These are phyloP conservation scores for Physeter macrocephalus DNA, from an alignment of 2,113 vertebrate species.

Conservation along the genomic window DNA sequence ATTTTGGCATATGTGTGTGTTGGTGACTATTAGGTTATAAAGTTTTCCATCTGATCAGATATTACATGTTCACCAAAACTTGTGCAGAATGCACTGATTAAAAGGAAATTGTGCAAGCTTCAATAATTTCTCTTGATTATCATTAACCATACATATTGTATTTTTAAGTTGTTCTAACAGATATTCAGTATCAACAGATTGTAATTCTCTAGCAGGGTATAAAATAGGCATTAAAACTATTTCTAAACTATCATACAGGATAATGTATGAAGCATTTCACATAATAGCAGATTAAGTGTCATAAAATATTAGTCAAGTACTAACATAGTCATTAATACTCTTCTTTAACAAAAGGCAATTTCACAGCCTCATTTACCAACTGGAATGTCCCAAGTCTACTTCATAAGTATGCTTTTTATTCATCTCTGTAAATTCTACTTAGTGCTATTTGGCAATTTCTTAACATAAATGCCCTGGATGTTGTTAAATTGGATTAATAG, in stretches of 20 bases:
- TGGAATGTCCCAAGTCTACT: constrained; percentile 75
- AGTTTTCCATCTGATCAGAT: not conserved
- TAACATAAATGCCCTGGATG: constrained; percentile 72
- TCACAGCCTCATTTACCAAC: constrained; percentile 81
- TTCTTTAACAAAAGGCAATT: constrained; percentile 81
- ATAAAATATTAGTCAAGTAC: constrained; percentile 78
- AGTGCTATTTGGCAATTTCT: constrained; percentile 77
- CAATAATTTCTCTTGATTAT: constrained; percentile 21
- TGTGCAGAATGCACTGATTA: not conserved
- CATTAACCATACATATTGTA: constrained; percentile 3
- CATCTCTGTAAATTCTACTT: constrained; percentile 80
- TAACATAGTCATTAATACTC: constrained; percentile 76
- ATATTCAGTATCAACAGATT: constrained; percentile 34
- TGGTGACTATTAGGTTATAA: not conserved
- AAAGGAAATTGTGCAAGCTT: not conserved
- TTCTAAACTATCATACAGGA: constrained; percentile 64
- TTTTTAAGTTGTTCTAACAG: constrained; percentile 30
- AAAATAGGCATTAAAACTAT: constrained; percentile 52
- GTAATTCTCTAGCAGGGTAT: constrained; percentile 49
- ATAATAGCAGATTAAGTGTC: constrained; percentile 68
- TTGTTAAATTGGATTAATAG: constrained; percentile 77
- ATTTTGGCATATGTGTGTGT: not conserved
- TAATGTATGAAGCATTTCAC: constrained; percentile 61
- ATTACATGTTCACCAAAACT: not conserved
- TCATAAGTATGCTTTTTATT: constrained; percentile 82